Conservation (phyloP, 2,797 vertebrate genomes). For the Lates japonicus region DNA sequence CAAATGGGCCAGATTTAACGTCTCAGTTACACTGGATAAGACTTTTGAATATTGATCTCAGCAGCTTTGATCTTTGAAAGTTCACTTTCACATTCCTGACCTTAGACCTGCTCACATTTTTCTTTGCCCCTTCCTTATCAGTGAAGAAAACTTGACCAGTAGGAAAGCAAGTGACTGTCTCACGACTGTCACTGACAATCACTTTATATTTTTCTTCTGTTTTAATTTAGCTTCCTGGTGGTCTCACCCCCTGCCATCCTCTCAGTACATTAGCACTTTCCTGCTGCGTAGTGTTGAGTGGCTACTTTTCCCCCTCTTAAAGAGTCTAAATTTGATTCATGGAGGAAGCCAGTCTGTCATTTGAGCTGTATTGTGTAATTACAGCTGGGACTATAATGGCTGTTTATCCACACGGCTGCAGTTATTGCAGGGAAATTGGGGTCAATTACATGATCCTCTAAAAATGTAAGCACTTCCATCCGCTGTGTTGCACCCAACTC, state of each 20-base stretch:
- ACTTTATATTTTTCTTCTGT: background rate
- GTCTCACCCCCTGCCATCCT: constrained; percentile 8
- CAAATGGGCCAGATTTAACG: background rate
- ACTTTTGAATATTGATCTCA: constrained; percentile 1
- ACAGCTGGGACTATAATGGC: constrained; percentile 81
- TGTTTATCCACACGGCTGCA: constrained; percentile 82
- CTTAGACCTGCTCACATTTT: background rate
- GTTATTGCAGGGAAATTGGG: constrained; percentile 76
- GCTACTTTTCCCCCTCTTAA: constrained; percentile 13
- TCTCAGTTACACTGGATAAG: background rate
- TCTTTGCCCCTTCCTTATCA: background rate
- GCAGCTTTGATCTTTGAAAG: background rate
- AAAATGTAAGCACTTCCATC: constrained; percentile 40
- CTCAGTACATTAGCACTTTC: background rate
- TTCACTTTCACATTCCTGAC: background rate
- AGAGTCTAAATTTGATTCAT: constrained; percentile 50
- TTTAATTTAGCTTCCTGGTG: constrained; percentile 15
- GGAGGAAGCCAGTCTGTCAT: constrained; percentile 72
- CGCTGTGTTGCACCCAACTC: constrained; percentile 17
- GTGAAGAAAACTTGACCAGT: constrained; percentile 1
- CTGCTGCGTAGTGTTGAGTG: constrained; percentile 4
- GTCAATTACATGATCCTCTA: constrained; percentile 70
- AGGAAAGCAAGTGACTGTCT: background rate
- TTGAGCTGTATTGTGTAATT: constrained; percentile 83
- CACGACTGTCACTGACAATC: background rate